Conservation (phyloP, 2,888 invertebrate species). For the Dolomedes plantarius region DNA sequence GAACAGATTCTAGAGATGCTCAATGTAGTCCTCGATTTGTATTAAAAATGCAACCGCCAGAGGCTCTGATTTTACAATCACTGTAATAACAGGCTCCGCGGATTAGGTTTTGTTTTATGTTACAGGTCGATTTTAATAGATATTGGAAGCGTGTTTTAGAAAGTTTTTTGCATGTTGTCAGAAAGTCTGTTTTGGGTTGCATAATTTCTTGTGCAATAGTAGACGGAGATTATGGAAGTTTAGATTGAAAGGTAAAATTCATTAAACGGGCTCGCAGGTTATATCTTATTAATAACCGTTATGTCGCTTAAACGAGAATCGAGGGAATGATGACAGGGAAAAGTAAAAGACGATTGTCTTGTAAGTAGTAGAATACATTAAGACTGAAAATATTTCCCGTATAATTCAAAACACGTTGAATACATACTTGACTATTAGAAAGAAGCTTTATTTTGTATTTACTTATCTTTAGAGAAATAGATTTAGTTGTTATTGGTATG, state of each 20-base stretch:
- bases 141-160: neutral
- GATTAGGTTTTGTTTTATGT: slow-evolving; percentile 13
- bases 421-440: too few relatives aligned
- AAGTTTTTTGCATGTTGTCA: neutral
- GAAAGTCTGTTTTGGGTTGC: neutral
- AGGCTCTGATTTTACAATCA: slow-evolving; percentile 44
- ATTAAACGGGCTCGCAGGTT: neutral
- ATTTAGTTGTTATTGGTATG: too few relatives aligned
- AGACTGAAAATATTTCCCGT: too few relatives aligned
- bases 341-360: too few relatives aligned
- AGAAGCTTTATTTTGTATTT: too few relatives aligned
- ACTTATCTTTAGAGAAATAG: too few relatives aligned
- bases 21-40: slow-evolving; percentile 40
- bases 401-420: too few relatives aligned
- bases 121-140: neutral
- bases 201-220: neutral
- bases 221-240: neutral
- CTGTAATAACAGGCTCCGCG: slow-evolving; percentile 29
- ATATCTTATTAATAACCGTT: too few relatives aligned
- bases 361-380: too few relatives aligned
- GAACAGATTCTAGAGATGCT: slow-evolving; percentile 45
- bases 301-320: too few relatives aligned
- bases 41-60: slow-evolving; percentile 36
- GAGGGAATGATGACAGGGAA: too few relatives aligned
- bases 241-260: neutral